These are phyloP conservation scores for Knipowitschia caucasica DNA, from an alignment of 2,797 vertebrate species.

Conservation along the genomic window DNA sequence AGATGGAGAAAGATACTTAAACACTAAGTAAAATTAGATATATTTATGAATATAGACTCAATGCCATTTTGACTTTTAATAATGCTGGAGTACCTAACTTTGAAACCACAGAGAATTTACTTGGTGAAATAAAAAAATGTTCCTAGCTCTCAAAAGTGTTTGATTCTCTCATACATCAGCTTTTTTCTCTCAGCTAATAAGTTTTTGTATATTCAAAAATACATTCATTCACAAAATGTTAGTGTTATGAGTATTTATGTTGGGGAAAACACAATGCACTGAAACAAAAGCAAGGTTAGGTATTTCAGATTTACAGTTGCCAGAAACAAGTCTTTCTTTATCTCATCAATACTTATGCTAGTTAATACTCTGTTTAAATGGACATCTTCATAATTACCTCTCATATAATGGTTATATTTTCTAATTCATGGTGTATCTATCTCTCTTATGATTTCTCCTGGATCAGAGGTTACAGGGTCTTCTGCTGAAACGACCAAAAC, in stretches of 20 bases:
- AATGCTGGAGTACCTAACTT: no score
- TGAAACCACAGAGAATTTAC: no score
- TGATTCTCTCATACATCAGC: no score
- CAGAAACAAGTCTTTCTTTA: neutral
- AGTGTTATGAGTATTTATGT: no score
- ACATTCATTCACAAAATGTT: no score
- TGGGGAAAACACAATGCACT: no score
- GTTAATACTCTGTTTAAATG: neutral
- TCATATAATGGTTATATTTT: neutral
- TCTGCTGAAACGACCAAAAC: slow-evolving; percentile 28
- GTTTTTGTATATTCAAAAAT: no score
- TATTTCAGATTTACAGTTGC: no score
- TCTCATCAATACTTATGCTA: neutral
- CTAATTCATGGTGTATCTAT: neutral
- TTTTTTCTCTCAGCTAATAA: no score
- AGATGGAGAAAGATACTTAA: slow-evolving; percentile 29
- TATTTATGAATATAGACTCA: neutral
- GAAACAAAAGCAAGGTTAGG: no score
- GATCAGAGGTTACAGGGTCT: slow-evolving; percentile 13
- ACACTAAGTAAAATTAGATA: slow-evolving; percentile 9
- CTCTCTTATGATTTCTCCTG: slow-evolving; percentile 9
- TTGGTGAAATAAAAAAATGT: no score
- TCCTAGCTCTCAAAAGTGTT: no score
- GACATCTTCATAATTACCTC: neutral
- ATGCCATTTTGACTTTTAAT: neutral